phyloP scores from a whole-genome alignment of 2,888 invertebrate species.

The Deilephila porcellus region DNA sequence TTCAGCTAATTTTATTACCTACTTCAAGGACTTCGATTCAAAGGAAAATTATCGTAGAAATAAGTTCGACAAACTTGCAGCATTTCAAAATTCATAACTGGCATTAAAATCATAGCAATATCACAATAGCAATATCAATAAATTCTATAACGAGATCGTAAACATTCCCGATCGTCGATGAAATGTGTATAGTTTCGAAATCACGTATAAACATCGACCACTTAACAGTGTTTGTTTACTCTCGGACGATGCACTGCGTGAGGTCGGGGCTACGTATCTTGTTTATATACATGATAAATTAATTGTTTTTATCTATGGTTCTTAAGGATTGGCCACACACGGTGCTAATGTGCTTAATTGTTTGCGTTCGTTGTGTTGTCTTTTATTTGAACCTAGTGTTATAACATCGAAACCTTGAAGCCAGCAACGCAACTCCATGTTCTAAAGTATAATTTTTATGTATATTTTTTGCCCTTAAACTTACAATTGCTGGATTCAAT shows the following conservation, averaged over 20 bases:
- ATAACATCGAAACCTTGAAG: too few species aligned
- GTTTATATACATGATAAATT: conserved; percentile 9
- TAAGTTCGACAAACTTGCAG: neutral
- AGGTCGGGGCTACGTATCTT: neutral
- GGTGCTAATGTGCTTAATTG: too few species aligned
- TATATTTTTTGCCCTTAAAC: too few species aligned
- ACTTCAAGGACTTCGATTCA: too few species aligned
- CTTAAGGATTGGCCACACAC: too few species aligned
- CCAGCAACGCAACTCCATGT: too few species aligned
- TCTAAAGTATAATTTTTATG: too few species aligned
- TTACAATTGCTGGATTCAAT: too few species aligned
- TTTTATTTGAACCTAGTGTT: too few species aligned
- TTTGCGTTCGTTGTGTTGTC: too few species aligned
- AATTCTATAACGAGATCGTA: conserved; percentile 9
- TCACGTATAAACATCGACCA: conserved; percentile 1
- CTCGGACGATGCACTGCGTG: neutral
- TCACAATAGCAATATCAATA: neutral
- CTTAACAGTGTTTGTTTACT: conserved; percentile 18
- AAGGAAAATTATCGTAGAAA: neutral
- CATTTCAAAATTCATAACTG: neutral
- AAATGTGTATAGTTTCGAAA: conserved; percentile 6
- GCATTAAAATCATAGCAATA: neutral
- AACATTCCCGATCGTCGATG: conserved; percentile 1
- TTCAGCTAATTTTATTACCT: too few species aligned
- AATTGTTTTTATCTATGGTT: neutral